phyloP scores from a whole-genome alignment of 2,888 invertebrate species.

The Eumerus sabulonum region DNA sequence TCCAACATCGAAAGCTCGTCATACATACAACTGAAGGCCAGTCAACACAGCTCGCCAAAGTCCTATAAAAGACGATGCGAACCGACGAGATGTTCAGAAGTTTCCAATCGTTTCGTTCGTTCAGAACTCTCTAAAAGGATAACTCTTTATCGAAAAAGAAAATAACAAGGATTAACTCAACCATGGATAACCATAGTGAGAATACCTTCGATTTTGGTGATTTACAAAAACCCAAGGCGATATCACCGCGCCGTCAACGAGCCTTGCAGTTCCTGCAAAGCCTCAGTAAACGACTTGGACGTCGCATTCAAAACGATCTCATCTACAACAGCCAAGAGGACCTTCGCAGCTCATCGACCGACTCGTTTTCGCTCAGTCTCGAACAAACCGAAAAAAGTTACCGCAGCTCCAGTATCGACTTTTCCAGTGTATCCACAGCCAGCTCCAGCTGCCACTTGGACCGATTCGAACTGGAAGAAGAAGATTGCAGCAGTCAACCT shows the following conservation, averaged over 20 bases:
- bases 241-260: conserved; percentile 65
- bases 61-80: conserved; percentile 54
- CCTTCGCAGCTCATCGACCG: conserved; percentile 78
- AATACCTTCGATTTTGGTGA: conserved; percentile 50
- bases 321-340: conserved; percentile 80
- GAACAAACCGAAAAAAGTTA: conserved; percentile 72
- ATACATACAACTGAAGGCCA: conserved; percentile 19
- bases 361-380: conserved; percentile 76
- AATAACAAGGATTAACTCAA: conserved; percentile 27
- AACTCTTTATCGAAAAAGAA: neutral
- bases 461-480: conserved; percentile 71
- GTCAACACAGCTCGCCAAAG: neutral
- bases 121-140: conserved; percentile 23
- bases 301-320: conserved; percentile 67
- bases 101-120: conserved; percentile 37
- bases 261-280: conserved; percentile 66
- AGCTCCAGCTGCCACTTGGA: conserved; percentile 79
- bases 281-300: conserved; percentile 61
- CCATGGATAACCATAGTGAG: conserved; percentile 62
- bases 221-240: conserved; percentile 51
- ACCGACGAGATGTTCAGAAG: conserved; percentile 48
- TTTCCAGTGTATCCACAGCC: conserved; percentile 81
- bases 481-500: conserved; percentile 73
- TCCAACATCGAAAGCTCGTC: conserved; percentile 32
- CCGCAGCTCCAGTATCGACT: conserved; percentile 74